Evolutionary conservation across 2,888 invertebrate species (phyloP).

Genomic region (Agapetus fuscipes): DNA sequence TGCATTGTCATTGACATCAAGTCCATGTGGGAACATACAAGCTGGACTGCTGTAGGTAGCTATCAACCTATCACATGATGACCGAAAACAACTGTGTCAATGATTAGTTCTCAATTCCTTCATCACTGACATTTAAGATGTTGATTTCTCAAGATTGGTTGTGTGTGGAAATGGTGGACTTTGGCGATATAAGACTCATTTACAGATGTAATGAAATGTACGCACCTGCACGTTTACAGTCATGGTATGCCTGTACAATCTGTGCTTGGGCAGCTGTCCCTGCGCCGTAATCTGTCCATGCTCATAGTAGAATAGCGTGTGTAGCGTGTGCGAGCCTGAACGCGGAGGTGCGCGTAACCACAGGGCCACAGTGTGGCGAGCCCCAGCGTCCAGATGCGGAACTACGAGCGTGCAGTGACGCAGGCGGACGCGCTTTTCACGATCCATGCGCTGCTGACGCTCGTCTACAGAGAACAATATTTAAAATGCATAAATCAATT

Average conservation of each 20-base stretch:
- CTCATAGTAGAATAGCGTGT: conserved; percentile 67
- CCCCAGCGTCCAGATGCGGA: conserved; percentile 43
- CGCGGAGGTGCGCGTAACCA: conserved; percentile 62
- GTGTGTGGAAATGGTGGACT: no score
- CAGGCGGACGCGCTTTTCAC: conserved; percentile 17
- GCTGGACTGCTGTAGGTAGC: no score
- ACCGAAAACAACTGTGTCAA: no score
- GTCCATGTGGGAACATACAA: no score
- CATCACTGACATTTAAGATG: no score
- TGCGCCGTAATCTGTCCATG: conserved; percentile 23
- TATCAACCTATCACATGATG: no score
- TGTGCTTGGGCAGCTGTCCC: conserved; percentile 29
- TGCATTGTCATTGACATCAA: no score
- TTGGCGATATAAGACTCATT: no score
- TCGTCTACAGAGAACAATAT: conserved; percentile 7
- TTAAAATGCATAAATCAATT: background rate
- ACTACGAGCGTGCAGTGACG: conserved; percentile 17
- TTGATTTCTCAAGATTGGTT: no score
- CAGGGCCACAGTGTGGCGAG: conserved; percentile 43
- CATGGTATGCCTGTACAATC: conserved; percentile 56
- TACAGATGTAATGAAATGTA: no score
- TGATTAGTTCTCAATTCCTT: no score
- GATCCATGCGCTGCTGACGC: conserved; percentile 20
- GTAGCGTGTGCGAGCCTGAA: conserved; percentile 52
- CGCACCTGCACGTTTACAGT: conserved; percentile 43